Base-by-base conservation (phyloP, 92 coral and sea anemone genomes). In the Phenganax stokvisi region DNA sequence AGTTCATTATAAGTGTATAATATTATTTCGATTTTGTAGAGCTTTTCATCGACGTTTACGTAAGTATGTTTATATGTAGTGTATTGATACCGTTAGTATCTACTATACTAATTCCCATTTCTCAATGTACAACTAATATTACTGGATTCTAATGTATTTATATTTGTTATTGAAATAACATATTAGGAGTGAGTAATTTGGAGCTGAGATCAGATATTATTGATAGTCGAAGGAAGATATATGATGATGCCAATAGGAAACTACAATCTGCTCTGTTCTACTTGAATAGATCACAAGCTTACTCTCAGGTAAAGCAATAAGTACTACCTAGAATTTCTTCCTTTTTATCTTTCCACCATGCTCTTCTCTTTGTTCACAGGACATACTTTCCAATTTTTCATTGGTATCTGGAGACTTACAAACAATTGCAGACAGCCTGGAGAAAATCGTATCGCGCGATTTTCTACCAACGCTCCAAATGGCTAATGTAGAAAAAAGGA, bases 381-480 rank as follows among this genome's bases (percentile, higher is more conserved):
- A 57, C 6, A 59, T 76, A 57, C 60, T 58, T 60, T 76, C 81
- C 54, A 76, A 76, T 13, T 56, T 76, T 8, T 68, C 51, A 1
- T 59, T 76, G 15, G 57, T 76, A 76, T 76, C 81, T 12, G 81
- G 81, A 47, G 81, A 76, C 25, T 70, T 76, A n/a, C 81, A 76
- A 57, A 10, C 56, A 2, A 57, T 76, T 25, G 60, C 81, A 17
- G 81, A 76, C 9, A 59, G 55, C 52, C n/a, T 76, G 67, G 81
- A 76, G 27, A 58, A 76, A 59, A 76, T 59, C 0, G 53, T 25
- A 20, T 57, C 81, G 37, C 81, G 10, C 47, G 71, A 76, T 69
- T 76, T 76, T 25, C 8, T 76, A 53, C 81, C 81, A 15, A 76
- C 69, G 0, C 69, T 76, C 2, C 28, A 76, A 57, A 76, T 59